Base-by-base conservation (phyloP, 2,113 vertebrate genomes). In the Phoxinus phoxinus region DNA sequence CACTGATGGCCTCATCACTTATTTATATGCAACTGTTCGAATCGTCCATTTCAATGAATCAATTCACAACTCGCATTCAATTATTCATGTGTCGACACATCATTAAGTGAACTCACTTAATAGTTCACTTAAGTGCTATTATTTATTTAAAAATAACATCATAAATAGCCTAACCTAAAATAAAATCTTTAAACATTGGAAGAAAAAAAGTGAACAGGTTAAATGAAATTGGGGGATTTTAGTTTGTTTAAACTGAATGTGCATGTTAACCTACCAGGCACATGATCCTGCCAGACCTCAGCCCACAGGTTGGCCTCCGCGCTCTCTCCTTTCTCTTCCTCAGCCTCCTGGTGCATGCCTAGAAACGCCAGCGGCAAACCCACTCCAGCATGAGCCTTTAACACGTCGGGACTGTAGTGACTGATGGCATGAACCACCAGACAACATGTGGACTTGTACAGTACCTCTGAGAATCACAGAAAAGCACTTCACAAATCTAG, bases 251-350 rank as follows among this genome's bases (percentile, higher is more conserved):
- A 56, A 56, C 21, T 21, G 0, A 56, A 56, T 71, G 35, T 71
- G 2, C 11, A 72, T 72, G 0, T 6, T n/a, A 12, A 3, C 51
- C 41, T 93, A 99, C 98, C 98, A 88, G 98, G 98, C 13, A 99
- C 97, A 2, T 99, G 97, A 90, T 99, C 98, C 92, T 99, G 97
- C 98, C 98, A 99, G 74, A 99, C 97, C 94, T 99, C 98, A 8
- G 94, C 91, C 97, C 97, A 99, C 59, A 98, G 91, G 32, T 92
- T 92, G 86, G 96, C 95, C 56, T 97, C 96, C 10, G 96, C 95
- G 86, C 94, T 96, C 83, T 98, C 97, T 41, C 94, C 96, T 88
- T 96, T 96, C 84, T 99, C 97, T 88, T 98, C 97, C 65, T 97
- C 95, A 0, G 95, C 77, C n/a, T 96, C 91, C 90, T 99, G 98